These are phyloP conservation scores for Chloropsis hardwickii DNA, from an alignment of 2,113 vertebrate genomes.

Conservation along the genomic window DNA sequence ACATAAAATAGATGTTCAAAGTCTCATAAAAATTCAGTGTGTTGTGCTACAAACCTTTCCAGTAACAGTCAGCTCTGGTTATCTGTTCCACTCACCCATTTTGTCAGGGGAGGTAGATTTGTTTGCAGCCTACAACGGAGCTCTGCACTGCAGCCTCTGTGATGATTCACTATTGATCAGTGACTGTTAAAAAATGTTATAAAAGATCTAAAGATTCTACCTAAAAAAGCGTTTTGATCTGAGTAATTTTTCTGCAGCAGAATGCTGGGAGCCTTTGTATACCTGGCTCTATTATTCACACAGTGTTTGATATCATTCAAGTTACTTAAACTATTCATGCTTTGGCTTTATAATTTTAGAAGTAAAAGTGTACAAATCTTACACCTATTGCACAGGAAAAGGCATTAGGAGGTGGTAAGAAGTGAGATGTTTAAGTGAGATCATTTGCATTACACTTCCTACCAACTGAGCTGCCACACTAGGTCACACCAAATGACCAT, in stretches of 20 bases:
- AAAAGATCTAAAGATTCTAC: neutral
- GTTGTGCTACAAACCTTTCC: neutral
- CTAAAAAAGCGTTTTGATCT: neutral
- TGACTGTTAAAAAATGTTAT: neutral
- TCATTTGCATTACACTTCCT: neutral
- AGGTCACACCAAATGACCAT: neutral
- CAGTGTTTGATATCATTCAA: neutral
- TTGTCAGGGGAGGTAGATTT: neutral
- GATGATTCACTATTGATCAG: neutral
- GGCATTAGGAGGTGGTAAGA: neutral
- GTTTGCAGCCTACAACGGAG: neutral
- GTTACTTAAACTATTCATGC: neutral
- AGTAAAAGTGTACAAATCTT: neutral
- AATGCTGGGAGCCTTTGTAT: neutral
- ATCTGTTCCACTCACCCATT: neutral
- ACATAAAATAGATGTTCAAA: neutral
- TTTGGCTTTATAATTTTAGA: neutral
- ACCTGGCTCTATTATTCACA: neutral
- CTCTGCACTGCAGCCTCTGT: neutral
- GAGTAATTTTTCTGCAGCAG: neutral
- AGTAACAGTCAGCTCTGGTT: neutral
- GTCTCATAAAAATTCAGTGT: neutral
- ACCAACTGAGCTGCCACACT: fast-evolving
- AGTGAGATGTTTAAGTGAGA: neutral
- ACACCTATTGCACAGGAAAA: neutral